Evolutionary conservation across 1,140 invertebrate genomes (phyloP).

Genomic region (Propsilocerus akamusi): DNA sequence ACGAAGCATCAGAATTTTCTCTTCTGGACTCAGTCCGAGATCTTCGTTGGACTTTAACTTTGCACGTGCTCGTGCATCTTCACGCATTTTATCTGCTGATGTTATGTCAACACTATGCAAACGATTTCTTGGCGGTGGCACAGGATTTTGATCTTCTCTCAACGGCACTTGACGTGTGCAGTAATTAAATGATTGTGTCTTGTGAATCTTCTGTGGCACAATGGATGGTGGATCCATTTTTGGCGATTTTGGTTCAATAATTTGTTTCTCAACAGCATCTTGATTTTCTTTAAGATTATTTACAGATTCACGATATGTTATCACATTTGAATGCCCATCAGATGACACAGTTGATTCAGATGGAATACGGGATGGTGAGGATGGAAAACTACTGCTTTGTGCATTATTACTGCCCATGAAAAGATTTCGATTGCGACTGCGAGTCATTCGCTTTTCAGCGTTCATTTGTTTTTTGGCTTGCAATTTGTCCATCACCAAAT

Average conservation of each 20-base stretch:
- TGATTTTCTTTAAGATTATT: too few species aligned
- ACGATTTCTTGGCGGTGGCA: conserved; percentile 26
- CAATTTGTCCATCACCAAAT: conserved; percentile 59
- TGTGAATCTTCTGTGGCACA: too few species aligned
- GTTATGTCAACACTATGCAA: conserved; percentile 27
- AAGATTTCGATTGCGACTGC: conserved; percentile 18
- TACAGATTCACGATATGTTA: too few species aligned
- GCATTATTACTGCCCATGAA: conserved; percentile 11
- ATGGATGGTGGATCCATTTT: too few species aligned
- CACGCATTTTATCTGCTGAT: conserved; percentile 37
- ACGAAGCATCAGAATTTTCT: conserved; percentile 34
- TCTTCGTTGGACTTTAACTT: conserved; percentile 51
- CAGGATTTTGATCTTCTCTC: conserved; percentile 21
- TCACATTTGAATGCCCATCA: too few species aligned
- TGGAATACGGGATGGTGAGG: conserved; percentile 21
- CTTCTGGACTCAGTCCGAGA: conserved; percentile 49
- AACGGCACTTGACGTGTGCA: conserved; percentile 7
- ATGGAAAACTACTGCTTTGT: conserved; percentile 12
- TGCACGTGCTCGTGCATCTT: conserved; percentile 45
- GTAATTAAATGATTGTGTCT: conserved; percentile 3
- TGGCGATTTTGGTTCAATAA: too few species aligned
- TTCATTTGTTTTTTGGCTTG: conserved; percentile 44
- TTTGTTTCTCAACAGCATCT: too few species aligned
- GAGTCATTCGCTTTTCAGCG: conserved; percentile 31
- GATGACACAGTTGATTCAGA: too few species aligned